Evolutionary conservation across 2,113 vertebrate genomes (phyloP).

Genomic region (human (Homo sapiens)): DNA sequence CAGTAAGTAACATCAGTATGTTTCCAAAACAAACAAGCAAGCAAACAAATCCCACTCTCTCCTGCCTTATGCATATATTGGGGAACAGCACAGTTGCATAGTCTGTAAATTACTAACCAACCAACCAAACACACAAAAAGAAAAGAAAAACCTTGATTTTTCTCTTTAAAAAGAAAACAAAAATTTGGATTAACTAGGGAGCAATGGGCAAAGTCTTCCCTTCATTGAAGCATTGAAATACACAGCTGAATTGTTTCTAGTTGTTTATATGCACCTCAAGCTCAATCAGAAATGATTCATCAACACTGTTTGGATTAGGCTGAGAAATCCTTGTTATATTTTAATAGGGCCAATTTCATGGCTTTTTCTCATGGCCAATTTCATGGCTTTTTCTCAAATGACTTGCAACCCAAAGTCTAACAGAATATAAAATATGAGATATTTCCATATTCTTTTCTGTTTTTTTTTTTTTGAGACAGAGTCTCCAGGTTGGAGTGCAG

Average conservation of each 20-base stretch:
- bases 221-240: not conserved
- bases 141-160: not conserved
- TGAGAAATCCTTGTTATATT: slow-evolving; percentile 2
- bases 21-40: not conserved
- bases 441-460: too few relatives aligned
- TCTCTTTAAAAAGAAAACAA: not conserved
- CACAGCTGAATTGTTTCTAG: not conserved
- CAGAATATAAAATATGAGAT: too few relatives aligned
- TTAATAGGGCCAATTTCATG: not conserved
- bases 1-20: not conserved
- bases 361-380: not conserved
- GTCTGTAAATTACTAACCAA: not conserved
- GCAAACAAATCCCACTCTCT: not conserved
- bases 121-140: not conserved
- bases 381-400: slow-evolving; percentile 7
- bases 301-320: too few relatives aligned
- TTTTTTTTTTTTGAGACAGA: too few relatives aligned
- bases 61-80: not conserved
- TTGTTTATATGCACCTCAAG: not conserved
- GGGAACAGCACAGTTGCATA: not conserved
- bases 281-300: not conserved
- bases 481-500: too few relatives aligned
- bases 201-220: not conserved
- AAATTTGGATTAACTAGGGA: not conserved
- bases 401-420: not conserved